phyloP scores from a whole-genome alignment of 2,797 vertebrate species.

The Synanceia verrucosa region DNA sequence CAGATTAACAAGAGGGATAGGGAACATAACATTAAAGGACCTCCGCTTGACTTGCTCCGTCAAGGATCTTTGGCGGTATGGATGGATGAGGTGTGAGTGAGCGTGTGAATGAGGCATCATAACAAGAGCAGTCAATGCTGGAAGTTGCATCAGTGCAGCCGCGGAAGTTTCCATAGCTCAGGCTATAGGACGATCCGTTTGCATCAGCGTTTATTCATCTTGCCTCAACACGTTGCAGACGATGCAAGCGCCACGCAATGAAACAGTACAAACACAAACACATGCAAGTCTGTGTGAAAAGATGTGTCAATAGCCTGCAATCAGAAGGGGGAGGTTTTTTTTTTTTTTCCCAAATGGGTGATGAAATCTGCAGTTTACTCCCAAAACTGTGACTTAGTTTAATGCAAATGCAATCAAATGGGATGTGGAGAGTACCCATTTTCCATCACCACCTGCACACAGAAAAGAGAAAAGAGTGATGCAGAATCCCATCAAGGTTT shows the following conservation, averaged over 20 bases:
- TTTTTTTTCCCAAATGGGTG: slow-evolving; percentile 4
- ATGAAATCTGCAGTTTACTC: slow-evolving; percentile 49
- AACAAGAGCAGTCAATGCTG: slow-evolving; percentile 11
- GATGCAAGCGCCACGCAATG: slow-evolving; percentile 41
- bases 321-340: background rate
- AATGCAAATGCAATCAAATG: slow-evolving; percentile 46
- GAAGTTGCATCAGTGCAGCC: slow-evolving; percentile 63
- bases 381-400: slow-evolving; percentile 1
- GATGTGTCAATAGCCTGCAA: slow-evolving; percentile 41
- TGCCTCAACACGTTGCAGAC: slow-evolving; percentile 52
- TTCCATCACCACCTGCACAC: slow-evolving; percentile 11
- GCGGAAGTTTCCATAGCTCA: slow-evolving; percentile 33
- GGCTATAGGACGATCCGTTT: slow-evolving; percentile 47
- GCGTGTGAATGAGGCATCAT: background rate
- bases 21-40: slow-evolving; percentile 63
- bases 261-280: slow-evolving; percentile 30
- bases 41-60: slow-evolving; percentile 59
- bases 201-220: slow-evolving; percentile 66
- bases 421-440: slow-evolving; percentile 6
- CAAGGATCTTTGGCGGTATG: slow-evolving; percentile 43
- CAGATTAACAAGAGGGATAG: slow-evolving; percentile 69
- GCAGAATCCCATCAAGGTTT: background rate
- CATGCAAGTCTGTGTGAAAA: background rate
- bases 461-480: background rate
- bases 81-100: slow-evolving; percentile 20